These are phyloP conservation scores for Sacculina carcini DNA, from an alignment of 2,888 invertebrate genomes.

Conservation along the genomic window DNA sequence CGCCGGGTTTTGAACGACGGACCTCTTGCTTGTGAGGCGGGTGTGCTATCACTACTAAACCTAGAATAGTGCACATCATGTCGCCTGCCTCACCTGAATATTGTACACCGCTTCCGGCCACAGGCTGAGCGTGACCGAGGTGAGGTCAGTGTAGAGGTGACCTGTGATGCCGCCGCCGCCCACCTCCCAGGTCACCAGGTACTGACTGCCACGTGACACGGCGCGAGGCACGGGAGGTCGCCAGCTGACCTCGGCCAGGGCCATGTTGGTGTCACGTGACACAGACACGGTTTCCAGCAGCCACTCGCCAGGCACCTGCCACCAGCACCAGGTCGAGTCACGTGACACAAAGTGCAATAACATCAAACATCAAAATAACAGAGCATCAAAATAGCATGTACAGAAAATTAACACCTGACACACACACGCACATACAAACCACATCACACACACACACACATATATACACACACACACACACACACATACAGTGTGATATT, in stretches of 20 bases:
- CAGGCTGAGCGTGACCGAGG: slow-evolving; percentile 44
- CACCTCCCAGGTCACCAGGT: slow-evolving; percentile 58
- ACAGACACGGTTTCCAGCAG: background rate
- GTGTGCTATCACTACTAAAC: too few species aligned
- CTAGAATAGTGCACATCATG: background rate
- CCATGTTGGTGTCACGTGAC: background rate
- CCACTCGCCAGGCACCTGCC: background rate
- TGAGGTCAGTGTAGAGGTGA: slow-evolving; percentile 51
- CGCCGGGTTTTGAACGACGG: too few species aligned
- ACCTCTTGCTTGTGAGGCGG: too few species aligned
- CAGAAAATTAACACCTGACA: too few species aligned
- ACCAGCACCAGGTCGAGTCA: too few species aligned
- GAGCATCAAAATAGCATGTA: too few species aligned
- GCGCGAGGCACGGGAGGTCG: slow-evolving; percentile 22
- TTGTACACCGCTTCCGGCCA: slow-evolving; percentile 57
- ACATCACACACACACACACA: too few species aligned
- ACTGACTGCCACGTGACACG: slow-evolving; percentile 30
- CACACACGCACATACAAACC: too few species aligned
- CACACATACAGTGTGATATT: too few species aligned
- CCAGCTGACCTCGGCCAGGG: slow-evolving; percentile 24
- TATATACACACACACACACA: too few species aligned
- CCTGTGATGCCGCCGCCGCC: slow-evolving; percentile 54
- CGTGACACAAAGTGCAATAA: too few species aligned
- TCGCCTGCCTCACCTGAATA: slow-evolving; percentile 36
- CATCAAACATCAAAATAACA: too few species aligned